Evolutionary conservation across 2,888 invertebrate species (phyloP).

Genomic region (Drosophila multiciliata): DNA sequence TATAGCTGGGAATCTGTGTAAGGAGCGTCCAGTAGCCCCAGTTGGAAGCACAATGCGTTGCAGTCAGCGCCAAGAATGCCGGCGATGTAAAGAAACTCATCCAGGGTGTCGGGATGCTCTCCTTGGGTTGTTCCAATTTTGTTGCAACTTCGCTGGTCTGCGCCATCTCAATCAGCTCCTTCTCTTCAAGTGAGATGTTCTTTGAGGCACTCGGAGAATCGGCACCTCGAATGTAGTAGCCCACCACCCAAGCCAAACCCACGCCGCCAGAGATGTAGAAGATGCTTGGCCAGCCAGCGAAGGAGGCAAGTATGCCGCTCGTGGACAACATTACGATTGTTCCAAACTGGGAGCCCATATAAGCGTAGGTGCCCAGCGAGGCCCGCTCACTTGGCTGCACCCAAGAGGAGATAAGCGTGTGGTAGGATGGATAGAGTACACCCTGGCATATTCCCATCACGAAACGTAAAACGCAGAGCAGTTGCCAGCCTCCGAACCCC

Average conservation of each 20-base stretch:
- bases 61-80: constrained; percentile 88
- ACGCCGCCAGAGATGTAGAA: constrained; percentile 88
- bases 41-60: constrained; percentile 85
- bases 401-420: constrained; percentile 91
- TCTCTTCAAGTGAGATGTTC: constrained; percentile 88
- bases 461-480: constrained; percentile 87
- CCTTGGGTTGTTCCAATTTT: constrained; percentile 49
- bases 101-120: constrained; percentile 86
- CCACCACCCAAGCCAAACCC: constrained; percentile 86
- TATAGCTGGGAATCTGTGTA: constrained; percentile 90
- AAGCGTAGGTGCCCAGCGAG: constrained; percentile 86
- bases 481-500: constrained; percentile 87
- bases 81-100: constrained; percentile 87
- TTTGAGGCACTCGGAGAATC: constrained; percentile 87
- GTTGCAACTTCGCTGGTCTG: constrained; percentile 71
- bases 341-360: constrained; percentile 88
- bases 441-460: constrained; percentile 91
- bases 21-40: constrained; percentile 90
- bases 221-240: constrained; percentile 87
- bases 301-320: constrained; percentile 89
- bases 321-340: constrained; percentile 88
- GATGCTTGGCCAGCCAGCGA: constrained; percentile 88
- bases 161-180: constrained; percentile 88
- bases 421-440: constrained; percentile 89
- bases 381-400: constrained; percentile 88